These are phyloP conservation scores for Meteorus cinctellus DNA, from an alignment of 2,888 invertebrate species.

Conservation along the genomic window DNA sequence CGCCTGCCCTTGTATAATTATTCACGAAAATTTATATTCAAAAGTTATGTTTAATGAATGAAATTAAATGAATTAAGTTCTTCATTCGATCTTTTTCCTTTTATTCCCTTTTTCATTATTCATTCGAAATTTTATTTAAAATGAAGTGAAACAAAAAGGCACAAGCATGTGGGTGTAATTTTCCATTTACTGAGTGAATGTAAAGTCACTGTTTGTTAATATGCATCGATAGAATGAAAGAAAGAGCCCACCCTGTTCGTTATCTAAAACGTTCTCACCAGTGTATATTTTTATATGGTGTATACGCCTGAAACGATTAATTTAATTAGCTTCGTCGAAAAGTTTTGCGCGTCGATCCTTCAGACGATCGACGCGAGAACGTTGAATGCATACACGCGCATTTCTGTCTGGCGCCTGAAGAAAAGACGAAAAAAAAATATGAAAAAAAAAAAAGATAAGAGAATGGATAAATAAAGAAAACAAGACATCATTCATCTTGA, in stretches of 20 bases:
- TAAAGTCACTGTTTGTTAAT: conserved; percentile 2
- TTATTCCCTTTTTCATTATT: background rate
- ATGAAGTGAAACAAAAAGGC: background rate
- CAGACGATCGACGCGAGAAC: conserved; percentile 24
- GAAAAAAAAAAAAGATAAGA: conserved; percentile 16
- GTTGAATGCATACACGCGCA: conserved; percentile 4
- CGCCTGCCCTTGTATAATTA: background rate
- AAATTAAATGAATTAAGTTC: background rate
- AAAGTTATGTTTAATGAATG: background rate
- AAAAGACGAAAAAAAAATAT: background rate
- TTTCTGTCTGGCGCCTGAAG: conserved; percentile 23
- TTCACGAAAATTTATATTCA: background rate
- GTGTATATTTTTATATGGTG: background rate
- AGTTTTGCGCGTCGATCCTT: conserved; percentile 29
- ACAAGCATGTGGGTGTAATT: background rate
- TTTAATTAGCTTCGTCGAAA: conserved; percentile 43
- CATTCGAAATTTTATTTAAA: background rate
- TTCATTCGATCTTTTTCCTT: background rate
- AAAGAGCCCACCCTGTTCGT: conserved; percentile 9
- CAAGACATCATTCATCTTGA: conserved; percentile 31
- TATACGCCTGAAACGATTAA: conserved; percentile 33
- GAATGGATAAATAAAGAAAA: conserved; percentile 17
- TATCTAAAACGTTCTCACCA: conserved; percentile 35
- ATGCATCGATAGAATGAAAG: background rate
- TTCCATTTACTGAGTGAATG: background rate